Evolutionary conservation across 2,797 vertebrate genomes (phyloP).

Genomic region (Bradypus variegatus): DNA sequence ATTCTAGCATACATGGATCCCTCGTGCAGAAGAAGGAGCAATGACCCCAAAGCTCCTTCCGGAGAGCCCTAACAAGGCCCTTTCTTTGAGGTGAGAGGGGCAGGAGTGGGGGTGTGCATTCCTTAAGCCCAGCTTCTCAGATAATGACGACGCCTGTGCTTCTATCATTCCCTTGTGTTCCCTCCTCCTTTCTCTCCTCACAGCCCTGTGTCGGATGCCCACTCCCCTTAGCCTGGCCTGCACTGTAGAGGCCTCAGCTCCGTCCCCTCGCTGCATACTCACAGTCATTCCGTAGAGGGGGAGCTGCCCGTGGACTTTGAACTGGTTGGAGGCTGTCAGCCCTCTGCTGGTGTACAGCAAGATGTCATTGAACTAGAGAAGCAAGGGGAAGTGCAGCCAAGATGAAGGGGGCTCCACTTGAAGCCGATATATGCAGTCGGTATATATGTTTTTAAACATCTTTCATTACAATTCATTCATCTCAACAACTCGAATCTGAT

Average conservation of each 20-base stretch:
- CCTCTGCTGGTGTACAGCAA: slow-evolving; percentile 95
- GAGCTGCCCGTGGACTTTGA: slow-evolving; percentile 94
- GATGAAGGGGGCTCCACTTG: background rate
- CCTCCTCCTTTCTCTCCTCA: background rate
- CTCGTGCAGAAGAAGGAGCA: background rate
- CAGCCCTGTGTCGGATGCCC: fast-evolving
- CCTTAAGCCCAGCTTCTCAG: background rate
- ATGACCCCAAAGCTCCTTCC: background rate
- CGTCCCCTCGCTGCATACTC: slow-evolving; percentile 56
- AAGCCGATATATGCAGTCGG: background rate
- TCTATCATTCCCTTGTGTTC: background rate
- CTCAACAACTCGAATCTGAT: too few species aligned
- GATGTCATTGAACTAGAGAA: slow-evolving; percentile 88
- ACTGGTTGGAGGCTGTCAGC: slow-evolving; percentile 92
- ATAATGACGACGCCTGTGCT: background rate
- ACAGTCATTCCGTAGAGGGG: slow-evolving; percentile 93
- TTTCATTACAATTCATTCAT: fast-evolving
- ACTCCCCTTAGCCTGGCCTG: background rate
- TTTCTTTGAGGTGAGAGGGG: too few species aligned
- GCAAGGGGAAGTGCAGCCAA: slow-evolving; percentile 33
- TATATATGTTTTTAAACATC: background rate
- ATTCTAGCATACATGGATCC: background rate
- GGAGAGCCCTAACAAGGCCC: background rate
- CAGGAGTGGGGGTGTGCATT: background rate
- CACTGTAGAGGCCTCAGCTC: fast-evolving